Evolutionary conservation across 2,888 invertebrate genomes (phyloP).

Genomic region (Microctonus hyperodae): DNA sequence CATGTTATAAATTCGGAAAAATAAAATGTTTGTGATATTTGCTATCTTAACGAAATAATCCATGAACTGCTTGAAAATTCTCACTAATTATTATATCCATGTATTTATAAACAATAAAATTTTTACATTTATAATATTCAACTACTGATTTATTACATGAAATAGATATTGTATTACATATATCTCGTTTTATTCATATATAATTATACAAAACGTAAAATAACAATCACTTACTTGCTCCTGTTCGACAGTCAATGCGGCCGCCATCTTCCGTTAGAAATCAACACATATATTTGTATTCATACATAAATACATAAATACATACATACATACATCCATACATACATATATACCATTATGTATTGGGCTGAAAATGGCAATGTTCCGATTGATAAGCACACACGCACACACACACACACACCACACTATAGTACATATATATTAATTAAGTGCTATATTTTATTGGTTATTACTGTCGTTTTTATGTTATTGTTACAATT

Average conservation of each 20-base stretch:
- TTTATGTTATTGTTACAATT: neutral
- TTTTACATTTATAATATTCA: neutral
- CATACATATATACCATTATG: neutral
- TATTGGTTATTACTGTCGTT: constrained; percentile 1
- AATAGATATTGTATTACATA: neutral
- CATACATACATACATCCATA: constrained; percentile 31
- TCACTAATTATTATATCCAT: neutral
- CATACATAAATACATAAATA: constrained; percentile 14
- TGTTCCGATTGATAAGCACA: too few species aligned
- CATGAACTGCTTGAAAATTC: neutral
- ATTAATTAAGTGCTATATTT: neutral
- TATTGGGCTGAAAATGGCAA: too few species aligned
- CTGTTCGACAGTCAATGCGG: constrained; percentile 78
- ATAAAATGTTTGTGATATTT: neutral
- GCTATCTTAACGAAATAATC: neutral
- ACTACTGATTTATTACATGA: neutral
- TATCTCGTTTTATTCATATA: constrained; percentile 1
- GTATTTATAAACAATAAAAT: neutral
- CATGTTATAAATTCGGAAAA: neutral
- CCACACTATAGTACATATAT: neutral
- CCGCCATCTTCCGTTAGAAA: constrained; percentile 69
- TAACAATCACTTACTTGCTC: constrained; percentile 73
- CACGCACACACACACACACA: neutral
- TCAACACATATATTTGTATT: constrained; percentile 38
- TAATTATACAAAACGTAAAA: constrained; percentile 34